phyloP scores from a whole-genome alignment of 2,113 vertebrate species.

The Maccullochella peelii region DNA sequence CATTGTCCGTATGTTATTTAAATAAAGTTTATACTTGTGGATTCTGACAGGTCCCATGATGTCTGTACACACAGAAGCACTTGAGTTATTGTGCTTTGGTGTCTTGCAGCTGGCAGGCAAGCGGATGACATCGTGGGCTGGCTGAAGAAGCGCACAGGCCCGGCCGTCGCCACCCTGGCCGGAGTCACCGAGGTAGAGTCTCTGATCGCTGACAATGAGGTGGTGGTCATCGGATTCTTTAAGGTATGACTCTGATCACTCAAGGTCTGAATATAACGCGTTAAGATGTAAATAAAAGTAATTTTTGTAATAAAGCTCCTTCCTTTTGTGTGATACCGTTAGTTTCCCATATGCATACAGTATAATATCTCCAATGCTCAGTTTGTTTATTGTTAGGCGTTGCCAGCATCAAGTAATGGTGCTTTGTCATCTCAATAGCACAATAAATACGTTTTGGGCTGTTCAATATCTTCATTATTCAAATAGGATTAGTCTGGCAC shows the following conservation, averaged over 20 bases:
- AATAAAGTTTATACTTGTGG: neutral
- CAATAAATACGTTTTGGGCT: neutral
- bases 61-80: neutral
- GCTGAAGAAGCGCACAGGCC: constrained; percentile 97
- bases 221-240: constrained; percentile 95
- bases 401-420: neutral
- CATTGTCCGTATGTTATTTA: no score
- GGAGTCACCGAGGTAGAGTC: constrained; percentile 84
- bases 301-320: neutral
- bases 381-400: neutral
- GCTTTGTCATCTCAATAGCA: neutral
- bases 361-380: neutral
- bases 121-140: constrained; percentile 94
- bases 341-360: neutral
- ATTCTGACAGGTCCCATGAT: neutral
- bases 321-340: neutral
- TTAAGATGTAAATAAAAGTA: neutral
- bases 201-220: constrained; percentile 90
- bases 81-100: constrained; percentile 10
- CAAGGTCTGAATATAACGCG: neutral
- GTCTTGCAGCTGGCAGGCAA: constrained; percentile 90
- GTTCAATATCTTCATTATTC: neutral
- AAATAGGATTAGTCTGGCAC: no score
- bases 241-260: constrained; percentile 85
- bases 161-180: constrained; percentile 84